Evolutionary conservation across 2,113 vertebrate genomes (phyloP).

Genomic region (Ciconia maguari): DNA sequence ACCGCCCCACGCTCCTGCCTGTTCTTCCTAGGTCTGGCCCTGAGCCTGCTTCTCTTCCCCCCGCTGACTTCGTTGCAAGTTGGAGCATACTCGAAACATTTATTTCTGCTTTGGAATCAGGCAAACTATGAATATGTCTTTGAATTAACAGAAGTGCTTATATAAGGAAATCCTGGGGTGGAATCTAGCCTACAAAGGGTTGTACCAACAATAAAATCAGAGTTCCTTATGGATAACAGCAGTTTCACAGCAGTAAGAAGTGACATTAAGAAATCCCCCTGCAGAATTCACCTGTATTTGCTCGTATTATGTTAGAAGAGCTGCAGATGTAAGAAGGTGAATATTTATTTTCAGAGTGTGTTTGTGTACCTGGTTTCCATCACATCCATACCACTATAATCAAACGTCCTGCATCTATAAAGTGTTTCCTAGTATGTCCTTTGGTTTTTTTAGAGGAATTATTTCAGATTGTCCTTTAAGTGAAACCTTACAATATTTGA

Average conservation of each 20-base stretch:
- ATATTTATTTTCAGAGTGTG: not conserved
- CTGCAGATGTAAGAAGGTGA: not conserved
- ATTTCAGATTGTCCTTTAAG: slow-evolving; percentile 55
- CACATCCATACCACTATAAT: not conserved
- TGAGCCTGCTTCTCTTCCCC: not conserved
- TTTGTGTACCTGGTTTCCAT: not conserved
- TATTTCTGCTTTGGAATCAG: not conserved
- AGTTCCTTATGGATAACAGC: not conserved
- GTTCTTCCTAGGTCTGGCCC: not conserved
- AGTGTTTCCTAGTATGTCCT: not conserved
- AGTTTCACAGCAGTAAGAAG: not conserved
- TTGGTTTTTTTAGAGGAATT: slow-evolving; percentile 14
- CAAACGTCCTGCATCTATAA: not conserved
- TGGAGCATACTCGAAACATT: not conserved
- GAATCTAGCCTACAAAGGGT: not conserved
- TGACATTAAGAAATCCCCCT: fast-evolving
- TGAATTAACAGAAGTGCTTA: not conserved
- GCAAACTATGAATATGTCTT: not conserved
- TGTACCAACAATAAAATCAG: not conserved
- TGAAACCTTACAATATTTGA: slow-evolving; percentile 59
- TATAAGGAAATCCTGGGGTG: not conserved
- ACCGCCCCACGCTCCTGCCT: not conserved
- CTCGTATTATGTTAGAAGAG: not conserved
- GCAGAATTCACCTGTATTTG: not conserved
- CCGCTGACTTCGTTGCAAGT: not conserved